Conservation (phyloP, 2,888 invertebrate genomes). For the Drosophila algonquin region DNA sequence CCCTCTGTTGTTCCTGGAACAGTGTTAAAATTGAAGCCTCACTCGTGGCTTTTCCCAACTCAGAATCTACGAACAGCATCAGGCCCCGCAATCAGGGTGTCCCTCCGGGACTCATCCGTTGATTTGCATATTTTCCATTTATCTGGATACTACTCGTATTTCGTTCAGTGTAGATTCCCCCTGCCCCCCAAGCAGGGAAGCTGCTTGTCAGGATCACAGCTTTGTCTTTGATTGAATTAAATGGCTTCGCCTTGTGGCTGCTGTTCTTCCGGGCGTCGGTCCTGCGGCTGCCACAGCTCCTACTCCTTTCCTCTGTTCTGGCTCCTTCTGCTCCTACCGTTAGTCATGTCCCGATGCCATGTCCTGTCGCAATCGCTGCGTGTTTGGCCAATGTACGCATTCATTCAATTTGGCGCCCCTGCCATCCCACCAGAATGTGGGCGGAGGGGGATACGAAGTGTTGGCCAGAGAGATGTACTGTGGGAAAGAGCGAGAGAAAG, state of each 20-base stretch:
- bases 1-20: background rate
- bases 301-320: slow-evolving; percentile 13
- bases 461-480: slow-evolving; percentile 30
- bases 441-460: slow-evolving; percentile 31
- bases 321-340: slow-evolving; percentile 11
- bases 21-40: background rate
- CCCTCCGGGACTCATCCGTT: background rate
- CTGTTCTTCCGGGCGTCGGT: slow-evolving; percentile 11
- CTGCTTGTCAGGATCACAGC: slow-evolving; percentile 34
- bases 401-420: slow-evolving; percentile 46
- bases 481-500: slow-evolving; percentile 9
- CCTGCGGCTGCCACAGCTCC: slow-evolving; percentile 24
- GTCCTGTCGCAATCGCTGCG: slow-evolving; percentile 42
- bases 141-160: background rate
- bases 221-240: slow-evolving; percentile 78
- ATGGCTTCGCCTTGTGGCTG: slow-evolving; percentile 52
- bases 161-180: background rate
- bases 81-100: too few species aligned
- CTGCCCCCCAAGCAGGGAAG: too few species aligned
- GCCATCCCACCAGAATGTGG: slow-evolving; percentile 55
- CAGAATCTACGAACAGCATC: too few species aligned
- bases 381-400: slow-evolving; percentile 56
- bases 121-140: background rate
- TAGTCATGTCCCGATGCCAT: slow-evolving; percentile 44
- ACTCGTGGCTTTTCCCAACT: too few species aligned